These are phyloP conservation scores for Karalla daura DNA, from an alignment of 2,797 vertebrate species.

Conservation along the genomic window DNA sequence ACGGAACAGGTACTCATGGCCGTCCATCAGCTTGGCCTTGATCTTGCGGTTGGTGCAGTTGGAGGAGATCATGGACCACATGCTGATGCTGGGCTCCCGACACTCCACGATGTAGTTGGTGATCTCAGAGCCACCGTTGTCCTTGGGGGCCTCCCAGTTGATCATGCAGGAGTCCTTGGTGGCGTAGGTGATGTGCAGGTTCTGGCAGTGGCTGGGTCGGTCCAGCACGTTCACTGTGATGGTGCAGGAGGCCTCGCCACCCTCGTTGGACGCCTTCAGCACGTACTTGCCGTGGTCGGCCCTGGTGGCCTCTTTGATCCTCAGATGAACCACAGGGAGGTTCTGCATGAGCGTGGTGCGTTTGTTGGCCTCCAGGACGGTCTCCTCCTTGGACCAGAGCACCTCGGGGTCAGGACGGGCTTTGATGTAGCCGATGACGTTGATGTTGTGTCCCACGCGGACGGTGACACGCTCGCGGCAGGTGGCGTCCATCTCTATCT, in stretches of 20 bases:
- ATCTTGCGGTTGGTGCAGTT: constrained; percentile 93
- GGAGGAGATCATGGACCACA: constrained; percentile 96
- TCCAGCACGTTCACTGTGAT: constrained; percentile 96
- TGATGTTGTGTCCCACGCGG: constrained; percentile 96
- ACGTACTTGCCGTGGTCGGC: constrained; percentile 94
- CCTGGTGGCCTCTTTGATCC: constrained; percentile 93
- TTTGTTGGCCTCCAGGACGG: constrained; percentile 87
- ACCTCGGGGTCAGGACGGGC: constrained; percentile 96
- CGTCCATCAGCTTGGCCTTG: constrained; percentile 94
- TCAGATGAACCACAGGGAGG: constrained; percentile 90
- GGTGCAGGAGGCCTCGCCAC: constrained; percentile 93
- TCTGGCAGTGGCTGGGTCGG: constrained; percentile 96
- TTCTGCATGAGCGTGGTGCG: constrained; percentile 87
- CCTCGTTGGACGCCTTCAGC: constrained; percentile 93
- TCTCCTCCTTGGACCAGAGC: constrained; percentile 93
- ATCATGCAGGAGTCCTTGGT: constrained; percentile 95
- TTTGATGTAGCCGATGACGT: constrained; percentile 91
- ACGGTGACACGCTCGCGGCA: constrained; percentile 93
- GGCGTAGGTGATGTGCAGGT: constrained; percentile 89
- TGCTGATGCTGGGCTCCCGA: constrained; percentile 92
- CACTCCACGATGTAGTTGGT: constrained; percentile 98
- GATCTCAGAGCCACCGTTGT: constrained; percentile 98
- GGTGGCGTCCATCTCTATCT: constrained; percentile 93
- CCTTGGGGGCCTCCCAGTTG: constrained; percentile 94
- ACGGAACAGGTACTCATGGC: constrained; percentile 96